Percentiles rank a stretch among this genome's conserved stretches.
Conservation (phyloP, 1,140 invertebrate species). For the Atta cephalotes region DNA sequence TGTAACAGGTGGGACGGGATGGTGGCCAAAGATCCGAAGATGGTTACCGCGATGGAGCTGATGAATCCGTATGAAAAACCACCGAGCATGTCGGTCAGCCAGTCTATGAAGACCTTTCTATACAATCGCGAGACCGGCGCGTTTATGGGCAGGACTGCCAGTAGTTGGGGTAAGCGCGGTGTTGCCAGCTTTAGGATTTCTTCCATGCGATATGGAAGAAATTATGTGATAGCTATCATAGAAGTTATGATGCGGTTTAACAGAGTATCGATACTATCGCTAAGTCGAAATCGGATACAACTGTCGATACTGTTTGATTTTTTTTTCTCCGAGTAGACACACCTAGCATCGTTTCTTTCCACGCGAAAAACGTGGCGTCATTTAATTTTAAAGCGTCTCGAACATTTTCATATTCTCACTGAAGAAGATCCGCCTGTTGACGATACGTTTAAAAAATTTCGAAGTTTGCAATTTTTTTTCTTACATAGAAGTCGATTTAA, state of each 20-base stretch:
- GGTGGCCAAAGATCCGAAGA: slow-evolving; percentile 78
- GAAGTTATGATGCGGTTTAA: background rate
- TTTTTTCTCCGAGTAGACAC: background rate
- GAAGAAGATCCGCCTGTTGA: background rate
- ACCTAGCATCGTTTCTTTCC: background rate
- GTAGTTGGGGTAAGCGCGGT: slow-evolving; percentile 91
- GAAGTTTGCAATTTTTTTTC: background rate
- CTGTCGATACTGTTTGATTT: background rate
- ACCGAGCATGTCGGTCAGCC: slow-evolving; percentile 75
- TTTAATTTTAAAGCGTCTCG: background rate
- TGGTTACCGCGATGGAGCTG: slow-evolving; percentile 69
- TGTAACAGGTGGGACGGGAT: slow-evolving; percentile 67
- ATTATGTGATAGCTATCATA: background rate
- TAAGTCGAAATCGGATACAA: background rate
- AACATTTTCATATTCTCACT: background rate
- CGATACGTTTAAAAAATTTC: background rate
- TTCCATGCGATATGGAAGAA: slow-evolving; percentile 6
- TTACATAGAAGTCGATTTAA: background rate
- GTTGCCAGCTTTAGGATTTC: slow-evolving; percentile 39
- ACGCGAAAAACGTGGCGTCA: background rate
- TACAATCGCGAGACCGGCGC: slow-evolving; percentile 91
- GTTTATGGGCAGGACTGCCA: slow-evolving; percentile 90
- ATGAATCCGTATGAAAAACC: slow-evolving; percentile 84
- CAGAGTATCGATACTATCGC: background rate
- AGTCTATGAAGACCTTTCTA: slow-evolving; percentile 87